These are phyloP conservation scores for Lordiphosa fenestrarum DNA, from an alignment of 2,888 invertebrate genomes.

Conservation along the genomic window DNA sequence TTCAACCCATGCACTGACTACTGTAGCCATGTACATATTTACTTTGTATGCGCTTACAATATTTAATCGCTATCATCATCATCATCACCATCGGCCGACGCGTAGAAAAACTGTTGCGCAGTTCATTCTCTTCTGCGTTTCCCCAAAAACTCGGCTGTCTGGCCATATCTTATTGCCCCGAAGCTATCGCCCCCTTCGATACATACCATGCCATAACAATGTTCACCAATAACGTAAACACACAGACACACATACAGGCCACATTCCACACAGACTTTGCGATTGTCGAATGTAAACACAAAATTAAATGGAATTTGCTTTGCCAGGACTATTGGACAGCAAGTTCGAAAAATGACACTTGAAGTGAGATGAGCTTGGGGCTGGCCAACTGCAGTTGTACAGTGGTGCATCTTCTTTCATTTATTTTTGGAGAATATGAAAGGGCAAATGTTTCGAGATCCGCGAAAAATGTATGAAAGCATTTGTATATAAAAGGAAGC, in stretches of 20 bases:
- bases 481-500: too few species aligned
- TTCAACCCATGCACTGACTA: conserved; percentile 5
- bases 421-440: too few species aligned
- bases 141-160: conserved; percentile 3
- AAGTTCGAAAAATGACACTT: conserved; percentile 3
- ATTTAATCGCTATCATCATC: conserved; percentile 27
- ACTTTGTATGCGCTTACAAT: conserved; percentile 39
- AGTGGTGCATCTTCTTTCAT: too few species aligned
- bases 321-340: not conserved
- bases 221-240: conserved; percentile 28
- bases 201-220: conserved; percentile 6
- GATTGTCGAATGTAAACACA: conserved; percentile 34
- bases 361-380: too few species aligned
- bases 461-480: too few species aligned
- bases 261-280: conserved; percentile 1
- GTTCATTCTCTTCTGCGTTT: conserved; percentile 20
- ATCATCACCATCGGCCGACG: conserved; percentile 17
- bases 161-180: conserved; percentile 8
- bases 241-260: not conserved
- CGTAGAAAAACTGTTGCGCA: conserved; percentile 61
- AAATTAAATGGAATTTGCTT: conserved; percentile 19
- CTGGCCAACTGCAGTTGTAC: too few species aligned
- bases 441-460: too few species aligned
- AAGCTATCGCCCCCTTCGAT: conserved; percentile 12
- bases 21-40: conserved; percentile 26